Evolutionary conservation across 2,797 vertebrate genomes (phyloP), one percentile per base, ranked within the genome.

Genomic region (Delichon dasypus): DNA sequence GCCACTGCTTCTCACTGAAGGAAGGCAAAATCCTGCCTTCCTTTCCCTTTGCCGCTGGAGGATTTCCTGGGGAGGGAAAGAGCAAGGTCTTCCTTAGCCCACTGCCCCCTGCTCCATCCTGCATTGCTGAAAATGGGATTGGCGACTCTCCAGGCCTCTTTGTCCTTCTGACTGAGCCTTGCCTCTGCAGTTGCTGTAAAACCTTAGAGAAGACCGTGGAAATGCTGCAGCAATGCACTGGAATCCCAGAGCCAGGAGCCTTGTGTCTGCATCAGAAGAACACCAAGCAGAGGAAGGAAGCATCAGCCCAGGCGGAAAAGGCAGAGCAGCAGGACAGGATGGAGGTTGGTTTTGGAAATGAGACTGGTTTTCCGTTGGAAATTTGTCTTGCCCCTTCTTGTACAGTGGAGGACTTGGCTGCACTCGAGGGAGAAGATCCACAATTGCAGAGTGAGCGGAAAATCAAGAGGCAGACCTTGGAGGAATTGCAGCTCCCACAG

Each of bases 341-440:
- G 71, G 97, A 98, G 10, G 54, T 73, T 36, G 42, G 71, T 58
- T 47, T 58, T 36, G 54, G 26, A 30, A 47, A 58, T 36, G 26
- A 58, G 42, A 47, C 42, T 30, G 42, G 19, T 47, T 73, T 47
- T 47, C 20, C 3, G 0, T 5, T 22, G 26, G 30, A 57, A 36
- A 14, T 25, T 16, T 60, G 45, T 38, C 62, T 71, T 90, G 55
- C 19, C 62, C 44, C 13, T 66, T 57, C 64, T 61, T 47, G 18
- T 29, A 98, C 97, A 62, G 96, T 98, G 97, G 97, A 98, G 90
- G 95, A 73, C 3, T 97, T 98, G 38, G 90, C 97, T 27, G 88
- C 97, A 51, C 88, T 98, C 74, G 98, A 98, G 96, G 98, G 98
- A 93, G 97, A 98, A 25, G 98, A 98, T 67, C 97, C 97, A 2